Base-by-base conservation (phyloP, 2,888 invertebrate species). In the Caenorhabditis uteleia region DNA sequence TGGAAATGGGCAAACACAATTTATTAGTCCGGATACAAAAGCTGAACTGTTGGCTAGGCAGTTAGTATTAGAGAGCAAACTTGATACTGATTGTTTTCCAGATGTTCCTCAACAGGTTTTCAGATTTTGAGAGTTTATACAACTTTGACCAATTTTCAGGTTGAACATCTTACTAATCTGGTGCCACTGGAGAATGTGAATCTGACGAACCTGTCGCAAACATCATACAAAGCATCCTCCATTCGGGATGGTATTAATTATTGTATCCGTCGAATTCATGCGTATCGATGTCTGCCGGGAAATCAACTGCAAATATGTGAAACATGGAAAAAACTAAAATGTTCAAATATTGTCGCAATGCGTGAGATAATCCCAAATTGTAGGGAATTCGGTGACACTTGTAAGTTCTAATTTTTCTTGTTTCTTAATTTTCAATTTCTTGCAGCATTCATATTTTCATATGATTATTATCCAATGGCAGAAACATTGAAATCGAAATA, bases 301-400 rank as follows among this genome's bases (percentile, higher is more conserved):
- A 93, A 93, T 83, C 91, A 90, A 84, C 90, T 93, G 87, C 87
- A 89, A 26, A 86, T 90, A 75, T 90, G 95, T 38, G 95, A 95
- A 78, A 88, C 90, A 87, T 97, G 97, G 97, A 93, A 93, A 84
- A 91, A 92, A 85, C 87, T 97, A 56, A 42, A 49, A 2, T 95
- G 97, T 86, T 91, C 95, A 79, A 95, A 95, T 87, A 89, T 97
- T 75, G 92, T 95, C 61, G 91, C 91, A 79, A 87, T 97, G 57
- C 89, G 91, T 82, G 94, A 95, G 84, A 91, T 92, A 75, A 94
- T 95, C 86, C 91, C 92, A 33, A 95, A 95, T 36, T 55, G 59
- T 12, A 92, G 93, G 86, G 91, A 91, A 43, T 98, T 97, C 86
- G 92, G 92, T 78, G 97, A 97, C 87, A 90, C 91, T 86, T 95